Base-by-base conservation (phyloP, 2,888 invertebrate genomes). In the Aproaerema taeniolella region DNA sequence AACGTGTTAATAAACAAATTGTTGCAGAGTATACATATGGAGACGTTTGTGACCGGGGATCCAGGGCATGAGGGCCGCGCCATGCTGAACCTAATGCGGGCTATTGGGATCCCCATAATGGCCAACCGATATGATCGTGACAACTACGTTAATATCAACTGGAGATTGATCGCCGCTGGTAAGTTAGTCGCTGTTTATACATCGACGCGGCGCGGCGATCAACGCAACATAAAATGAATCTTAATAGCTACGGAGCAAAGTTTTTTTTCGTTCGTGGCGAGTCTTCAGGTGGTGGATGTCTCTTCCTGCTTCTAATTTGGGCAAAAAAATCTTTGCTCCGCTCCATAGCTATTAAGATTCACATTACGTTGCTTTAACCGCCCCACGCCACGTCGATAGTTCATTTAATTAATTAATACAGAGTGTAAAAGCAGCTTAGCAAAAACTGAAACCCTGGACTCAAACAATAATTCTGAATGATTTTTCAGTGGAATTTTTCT, bases 91-190 rank as follows among this genome's bases (percentile, higher is more conserved):
- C 49, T 85, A 6, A 31, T 83, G 49, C 50, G 80, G 0, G 50
- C 58, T 0, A 52, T 80, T 0, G 83, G 80, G 0, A 11, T 81
- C 0, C 75, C 68, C 0, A 81, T 82, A 81, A 72, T 70, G 67
- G 81, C 81, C 2, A 94, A 93, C 58, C 87, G 94, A 7, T 87
- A 75, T 49, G 94, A 94, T 49, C 79, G 94, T 1, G 92, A 93
- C 55, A 87, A 89, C 33, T 91, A 86, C 59, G 89, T 92, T 7
- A 67, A 58, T 1, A 88, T 95, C 12, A 76, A 89, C 31, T 93
- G 91, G 89, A 65, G 86, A 0, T 91, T 92, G 47, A 91, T 95
- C 3, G 71, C 87, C 46, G 70, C 77, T 36, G 89, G 92, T 91
- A 50, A 20, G 8, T 8, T 20, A 5, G 26, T 26, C 26, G 26